Evolutionary conservation across 2,888 invertebrate genomes (phyloP).

Genomic region (Timema podura): DNA sequence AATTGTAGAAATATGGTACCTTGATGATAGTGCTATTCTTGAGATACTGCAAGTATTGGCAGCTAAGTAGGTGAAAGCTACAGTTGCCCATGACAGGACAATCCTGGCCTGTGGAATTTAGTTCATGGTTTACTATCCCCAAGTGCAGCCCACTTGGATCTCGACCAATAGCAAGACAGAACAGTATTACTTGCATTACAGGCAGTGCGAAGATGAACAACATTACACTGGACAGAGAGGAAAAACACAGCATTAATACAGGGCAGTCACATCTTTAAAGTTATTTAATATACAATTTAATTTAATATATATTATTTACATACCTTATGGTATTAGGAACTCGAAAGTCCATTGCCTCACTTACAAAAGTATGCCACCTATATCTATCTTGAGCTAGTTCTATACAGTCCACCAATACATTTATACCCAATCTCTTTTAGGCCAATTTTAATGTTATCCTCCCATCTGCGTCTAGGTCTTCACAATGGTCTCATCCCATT

Average conservation of each 20-base stretch:
- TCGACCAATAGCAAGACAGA: slow-evolving; percentile 86
- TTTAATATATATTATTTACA: too few relatives aligned
- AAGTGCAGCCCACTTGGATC: slow-evolving; percentile 78
- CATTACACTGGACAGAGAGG: slow-evolving; percentile 59
- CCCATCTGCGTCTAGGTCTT: too few relatives aligned
- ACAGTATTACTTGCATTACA: slow-evolving; percentile 90
- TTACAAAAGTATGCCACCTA: too few relatives aligned
- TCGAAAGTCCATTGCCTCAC: too few relatives aligned
- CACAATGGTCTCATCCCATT: too few relatives aligned
- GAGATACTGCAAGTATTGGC: slow-evolving; percentile 73
- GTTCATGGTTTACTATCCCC: slow-evolving; percentile 71
- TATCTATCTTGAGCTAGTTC: too few relatives aligned
- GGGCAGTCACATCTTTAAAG: too few relatives aligned
- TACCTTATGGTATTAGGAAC: too few relatives aligned
- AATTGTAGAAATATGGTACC: slow-evolving; percentile 36
- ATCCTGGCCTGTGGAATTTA: slow-evolving; percentile 40
- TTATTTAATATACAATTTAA: too few relatives aligned
- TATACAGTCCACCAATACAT: too few relatives aligned
- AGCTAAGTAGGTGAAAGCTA: slow-evolving; percentile 67
- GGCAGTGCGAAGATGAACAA: slow-evolving; percentile 90
- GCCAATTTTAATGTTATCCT: too few relatives aligned
- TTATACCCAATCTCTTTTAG: too few relatives aligned
- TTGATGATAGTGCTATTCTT: slow-evolving; percentile 69
- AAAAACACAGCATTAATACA: neutral
- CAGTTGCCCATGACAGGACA: slow-evolving; percentile 60